These are phyloP conservation scores for Hirtodrosophila alboralis DNA, from an alignment of 2,888 invertebrate species.

Conservation along the genomic window DNA sequence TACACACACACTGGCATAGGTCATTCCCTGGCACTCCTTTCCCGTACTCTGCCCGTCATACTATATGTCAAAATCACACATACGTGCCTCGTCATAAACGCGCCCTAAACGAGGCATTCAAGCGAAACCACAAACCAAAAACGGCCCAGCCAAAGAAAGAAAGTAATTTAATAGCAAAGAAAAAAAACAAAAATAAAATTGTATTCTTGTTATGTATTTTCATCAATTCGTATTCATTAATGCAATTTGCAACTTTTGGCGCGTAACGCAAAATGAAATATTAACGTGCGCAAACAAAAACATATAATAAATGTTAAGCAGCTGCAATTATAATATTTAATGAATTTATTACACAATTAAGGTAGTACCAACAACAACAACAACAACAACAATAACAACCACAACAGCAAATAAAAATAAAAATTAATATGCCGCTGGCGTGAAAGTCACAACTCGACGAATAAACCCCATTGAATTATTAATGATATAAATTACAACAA, in stretches of 20 bases:
- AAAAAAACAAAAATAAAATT: conserved; percentile 19
- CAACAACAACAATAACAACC: conserved; percentile 1
- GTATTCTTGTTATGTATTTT: conserved; percentile 50
- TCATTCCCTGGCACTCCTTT: conserved; percentile 4
- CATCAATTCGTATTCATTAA: conserved; percentile 24
- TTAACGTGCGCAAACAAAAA: conserved; percentile 26
- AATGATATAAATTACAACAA: conserved; percentile 55
- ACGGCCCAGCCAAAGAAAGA: conserved; percentile 44
- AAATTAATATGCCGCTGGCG: conserved; percentile 68
- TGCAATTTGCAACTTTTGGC: conserved; percentile 45
- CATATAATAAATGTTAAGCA: conserved; percentile 56
- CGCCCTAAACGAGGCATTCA: conserved; percentile 74
- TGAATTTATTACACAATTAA: conserved; percentile 78
- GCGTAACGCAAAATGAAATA: conserved; percentile 42
- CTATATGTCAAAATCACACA: conserved; percentile 50
- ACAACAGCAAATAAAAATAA: conserved; percentile 27
- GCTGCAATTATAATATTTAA: conserved; percentile 72
- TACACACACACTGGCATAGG: conserved; percentile 16
- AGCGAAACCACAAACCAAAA: conserved; percentile 54
- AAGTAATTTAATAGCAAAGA: conserved; percentile 51
- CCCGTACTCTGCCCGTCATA: not conserved
- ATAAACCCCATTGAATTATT: conserved; percentile 59
- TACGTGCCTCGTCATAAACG: conserved; percentile 75
- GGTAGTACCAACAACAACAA: conserved; percentile 28
- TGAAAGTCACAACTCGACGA: conserved; percentile 65